phyloP scores from a whole-genome alignment of 2,888 invertebrate genomes.

The Heteropelma amictum region DNA sequence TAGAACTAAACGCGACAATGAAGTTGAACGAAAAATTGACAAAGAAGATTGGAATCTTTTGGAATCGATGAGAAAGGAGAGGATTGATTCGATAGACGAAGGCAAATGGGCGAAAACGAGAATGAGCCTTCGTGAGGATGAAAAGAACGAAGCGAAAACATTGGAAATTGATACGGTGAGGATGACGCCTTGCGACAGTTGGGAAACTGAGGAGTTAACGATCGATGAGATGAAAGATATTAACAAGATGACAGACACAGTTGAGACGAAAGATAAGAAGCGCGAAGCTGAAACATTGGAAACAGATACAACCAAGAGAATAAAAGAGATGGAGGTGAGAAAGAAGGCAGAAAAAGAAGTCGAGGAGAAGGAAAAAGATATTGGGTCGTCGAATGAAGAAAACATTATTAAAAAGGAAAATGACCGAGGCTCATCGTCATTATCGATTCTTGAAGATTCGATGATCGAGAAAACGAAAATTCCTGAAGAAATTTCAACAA shows the following conservation, averaged over 20 bases:
- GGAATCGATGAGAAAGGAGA: slow-evolving; percentile 26
- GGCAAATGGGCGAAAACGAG: background rate
- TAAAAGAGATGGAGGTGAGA: too few species aligned
- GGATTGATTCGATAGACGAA: background rate
- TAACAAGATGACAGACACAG: too few species aligned
- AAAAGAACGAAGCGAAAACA: slow-evolving; percentile 42
- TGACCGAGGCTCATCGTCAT: background rate
- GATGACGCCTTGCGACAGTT: too few species aligned
- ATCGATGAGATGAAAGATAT: too few species aligned
- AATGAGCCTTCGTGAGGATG: background rate
- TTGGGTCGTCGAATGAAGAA: background rate
- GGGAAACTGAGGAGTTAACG: too few species aligned
- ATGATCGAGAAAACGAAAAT: slow-evolving; percentile 26
- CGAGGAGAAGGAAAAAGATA: slow-evolving; percentile 5
- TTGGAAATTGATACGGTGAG: too few species aligned
- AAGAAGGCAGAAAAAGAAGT: background rate
- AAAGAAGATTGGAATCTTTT: slow-evolving; percentile 43
- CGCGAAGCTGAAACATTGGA: too few species aligned
- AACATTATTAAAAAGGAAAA: too few species aligned
- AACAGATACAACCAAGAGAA: too few species aligned
- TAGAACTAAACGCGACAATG: background rate
- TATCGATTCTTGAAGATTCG: background rate
- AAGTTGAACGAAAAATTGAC: slow-evolving; percentile 29
- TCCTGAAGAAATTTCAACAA: slow-evolving; percentile 21
- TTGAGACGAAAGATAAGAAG: too few species aligned